Evolutionary conservation across 2,113 vertebrate genomes (phyloP).

Genomic region (Atherinomorus stipes): DNA sequence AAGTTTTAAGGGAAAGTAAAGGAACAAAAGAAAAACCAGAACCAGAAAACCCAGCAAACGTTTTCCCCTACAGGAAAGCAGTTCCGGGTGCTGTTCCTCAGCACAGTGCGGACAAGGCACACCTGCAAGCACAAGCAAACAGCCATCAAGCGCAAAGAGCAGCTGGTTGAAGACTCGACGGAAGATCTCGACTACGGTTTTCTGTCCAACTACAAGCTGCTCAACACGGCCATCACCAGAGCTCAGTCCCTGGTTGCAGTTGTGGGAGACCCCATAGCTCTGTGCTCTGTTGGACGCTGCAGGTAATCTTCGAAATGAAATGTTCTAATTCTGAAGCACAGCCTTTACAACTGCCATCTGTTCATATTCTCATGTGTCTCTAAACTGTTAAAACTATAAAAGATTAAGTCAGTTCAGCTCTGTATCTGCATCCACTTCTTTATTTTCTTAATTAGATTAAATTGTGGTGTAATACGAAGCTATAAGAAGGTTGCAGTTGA

Average conservation of each 20-base stretch:
- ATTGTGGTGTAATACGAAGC: background rate
- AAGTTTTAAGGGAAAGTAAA: too few species aligned
- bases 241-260: slow-evolving; percentile 98
- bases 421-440: background rate
- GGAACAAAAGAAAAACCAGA: too few species aligned
- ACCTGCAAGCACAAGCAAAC: slow-evolving; percentile 99
- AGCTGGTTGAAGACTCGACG: slow-evolving; percentile 96
- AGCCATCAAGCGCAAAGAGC: slow-evolving; percentile 97
- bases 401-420: background rate
- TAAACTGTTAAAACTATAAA: too few species aligned
- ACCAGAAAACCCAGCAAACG: too few species aligned
- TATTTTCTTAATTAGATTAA: background rate
- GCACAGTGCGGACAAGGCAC: slow-evolving; percentile 96
- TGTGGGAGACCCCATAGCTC: slow-evolving; percentile 96
- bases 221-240: slow-evolving; percentile 98
- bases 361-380: too few species aligned
- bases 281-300: slow-evolving; percentile 98
- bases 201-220: slow-evolving; percentile 98
- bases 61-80: slow-evolving; percentile 88
- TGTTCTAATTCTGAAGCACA: background rate
- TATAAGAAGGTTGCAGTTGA: background rate
- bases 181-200: slow-evolving; percentile 99
- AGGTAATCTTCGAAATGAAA: slow-evolving; percentile 83
- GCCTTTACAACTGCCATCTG: background rate
- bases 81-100: slow-evolving; percentile 97